Evolutionary conservation across 2,888 invertebrate species (phyloP), one percentile per base, ranked within the genome.

Genomic region (Tetranychus piercei): DNA sequence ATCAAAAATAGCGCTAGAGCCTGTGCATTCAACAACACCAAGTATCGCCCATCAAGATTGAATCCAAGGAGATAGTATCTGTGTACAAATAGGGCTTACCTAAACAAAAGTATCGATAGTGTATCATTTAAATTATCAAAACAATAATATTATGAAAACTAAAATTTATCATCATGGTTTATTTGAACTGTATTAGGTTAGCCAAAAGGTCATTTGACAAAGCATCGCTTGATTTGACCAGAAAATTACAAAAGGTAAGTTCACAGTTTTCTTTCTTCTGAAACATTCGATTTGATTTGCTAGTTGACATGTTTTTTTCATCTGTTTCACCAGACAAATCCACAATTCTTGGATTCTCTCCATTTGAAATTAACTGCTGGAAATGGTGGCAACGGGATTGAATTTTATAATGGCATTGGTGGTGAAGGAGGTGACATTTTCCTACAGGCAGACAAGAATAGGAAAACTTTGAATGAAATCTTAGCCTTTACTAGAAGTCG

Each of bases 341-440:
- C 15, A 0, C 9, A 55, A 55, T 55, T 55, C 15, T 55, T 55
- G 3, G 55, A 55, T 55, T 55, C 55, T 55, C 15, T 55, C 0
- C 55, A 55, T 55, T 55, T 55, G 15, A 55, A 55, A 55, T 9
- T 55, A 55, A 55, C 55, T 55, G 55, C 55, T 55, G 96, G 96
- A 3, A 84, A 87, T 43, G 96, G 96, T 11, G 90, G 90, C 64
- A 86, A 86, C 80, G 90, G 90, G 20, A 83, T 88, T 23, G 89
- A 89, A 2, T 55, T 55, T 80, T 92, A 87, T 82, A 94, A 94
- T 2, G 96, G 85, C 3, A 83, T 90, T 15, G 96, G 96, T 11
- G 96, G 96, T 0, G 88, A 89, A 82, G 96, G 96, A 67, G 96
- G 96, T 2, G 87, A 90, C 82, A 88, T 96, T 3, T 87, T 87